A percentile compares a stretch with the other conserved stretches of the same genome.
These are phyloP conservation scores for Aromia moschata DNA, from an alignment of 2,888 invertebrate genomes.

Conservation along the genomic window DNA sequence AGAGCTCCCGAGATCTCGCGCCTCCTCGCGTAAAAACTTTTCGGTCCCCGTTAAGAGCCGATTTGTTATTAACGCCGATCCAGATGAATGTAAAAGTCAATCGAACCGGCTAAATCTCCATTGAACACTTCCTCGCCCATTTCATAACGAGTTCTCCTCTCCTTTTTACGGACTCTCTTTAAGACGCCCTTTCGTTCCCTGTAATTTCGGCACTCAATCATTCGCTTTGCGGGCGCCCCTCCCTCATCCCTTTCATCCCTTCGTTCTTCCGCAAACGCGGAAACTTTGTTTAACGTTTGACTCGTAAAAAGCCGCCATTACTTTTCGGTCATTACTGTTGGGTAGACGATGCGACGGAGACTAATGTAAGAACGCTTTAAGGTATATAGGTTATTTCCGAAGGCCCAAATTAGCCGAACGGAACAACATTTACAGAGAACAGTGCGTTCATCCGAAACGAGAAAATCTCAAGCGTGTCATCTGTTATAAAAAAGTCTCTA, in stretches of 20 bases:
- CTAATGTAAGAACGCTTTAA: no score
- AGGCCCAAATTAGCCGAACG: no score
- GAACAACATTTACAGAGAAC: no score
- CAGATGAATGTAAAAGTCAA: constrained; percentile 44
- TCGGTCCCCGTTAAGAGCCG: constrained; percentile 29
- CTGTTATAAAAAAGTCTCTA: no score
- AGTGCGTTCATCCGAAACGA: no score
- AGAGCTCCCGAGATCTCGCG: constrained; percentile 28
- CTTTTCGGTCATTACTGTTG: constrained; percentile 26
- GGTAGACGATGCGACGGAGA: constrained; percentile 13
- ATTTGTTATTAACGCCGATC: constrained; percentile 45
- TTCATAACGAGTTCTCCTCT: constrained; percentile 37
- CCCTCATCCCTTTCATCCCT: no score
- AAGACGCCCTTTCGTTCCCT: constrained; percentile 29
- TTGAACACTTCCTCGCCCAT: constrained; percentile 36
- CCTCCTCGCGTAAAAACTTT: constrained; percentile 31
- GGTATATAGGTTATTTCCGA: no score
- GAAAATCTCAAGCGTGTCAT: no score
- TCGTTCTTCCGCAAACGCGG: constrained; percentile 22
- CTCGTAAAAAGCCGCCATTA: constrained; percentile 28
- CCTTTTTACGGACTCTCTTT: constrained; percentile 31
- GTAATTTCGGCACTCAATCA: constrained; percentile 38
- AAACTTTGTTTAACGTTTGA: constrained; percentile 31
- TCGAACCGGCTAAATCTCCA: constrained; percentile 43
- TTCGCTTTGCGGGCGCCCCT: constrained; percentile 28